These are phyloP conservation scores for Pandemis corylana DNA, from an alignment of 2,888 invertebrate species.

Conservation along the genomic window DNA sequence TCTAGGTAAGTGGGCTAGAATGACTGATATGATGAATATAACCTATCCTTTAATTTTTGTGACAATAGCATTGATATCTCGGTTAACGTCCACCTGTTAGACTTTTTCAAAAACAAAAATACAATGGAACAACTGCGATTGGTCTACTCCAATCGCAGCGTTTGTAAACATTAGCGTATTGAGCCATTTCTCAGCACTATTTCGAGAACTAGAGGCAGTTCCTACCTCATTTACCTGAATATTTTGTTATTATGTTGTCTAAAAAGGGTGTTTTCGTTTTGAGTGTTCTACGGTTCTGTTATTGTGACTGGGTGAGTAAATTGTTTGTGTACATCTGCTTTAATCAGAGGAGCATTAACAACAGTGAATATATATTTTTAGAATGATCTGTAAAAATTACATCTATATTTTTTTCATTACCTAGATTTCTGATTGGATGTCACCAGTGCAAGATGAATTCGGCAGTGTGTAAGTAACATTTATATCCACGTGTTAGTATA, in stretches of 20 bases:
- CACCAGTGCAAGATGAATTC: slow-evolving; percentile 63
- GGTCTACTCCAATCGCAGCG: slow-evolving; percentile 52
- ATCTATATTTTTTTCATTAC: slow-evolving; percentile 28
- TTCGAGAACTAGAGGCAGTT: slow-evolving; percentile 41
- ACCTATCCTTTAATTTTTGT: slow-evolving; percentile 12
- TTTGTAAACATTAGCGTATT: slow-evolving; percentile 57
- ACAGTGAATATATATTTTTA: too few relatives aligned
- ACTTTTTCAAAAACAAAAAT: slow-evolving; percentile 34
- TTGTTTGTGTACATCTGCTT: not conserved
- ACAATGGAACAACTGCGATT: slow-evolving; percentile 48
- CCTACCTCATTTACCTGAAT: slow-evolving; percentile 32
- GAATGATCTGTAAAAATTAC: not conserved
- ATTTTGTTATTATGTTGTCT: slow-evolving; percentile 49
- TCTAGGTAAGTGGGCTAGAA: too few relatives aligned
- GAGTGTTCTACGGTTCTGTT: slow-evolving; percentile 47
- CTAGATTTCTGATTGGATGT: slow-evolving; percentile 71
- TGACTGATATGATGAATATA: not conserved
- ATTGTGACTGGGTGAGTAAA: slow-evolving; percentile 56
- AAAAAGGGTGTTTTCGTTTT: slow-evolving; percentile 50
- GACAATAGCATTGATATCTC: slow-evolving; percentile 27
- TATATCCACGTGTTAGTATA: too few relatives aligned
- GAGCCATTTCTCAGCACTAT: slow-evolving; percentile 46
- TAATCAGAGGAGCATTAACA: too few relatives aligned
- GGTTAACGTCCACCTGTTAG: slow-evolving; percentile 15
- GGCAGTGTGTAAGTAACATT: slow-evolving; percentile 26